These are phyloP conservation scores for Spinibarbus caldwelli DNA, from an alignment of 2,797 vertebrate species.

Conservation along the genomic window DNA sequence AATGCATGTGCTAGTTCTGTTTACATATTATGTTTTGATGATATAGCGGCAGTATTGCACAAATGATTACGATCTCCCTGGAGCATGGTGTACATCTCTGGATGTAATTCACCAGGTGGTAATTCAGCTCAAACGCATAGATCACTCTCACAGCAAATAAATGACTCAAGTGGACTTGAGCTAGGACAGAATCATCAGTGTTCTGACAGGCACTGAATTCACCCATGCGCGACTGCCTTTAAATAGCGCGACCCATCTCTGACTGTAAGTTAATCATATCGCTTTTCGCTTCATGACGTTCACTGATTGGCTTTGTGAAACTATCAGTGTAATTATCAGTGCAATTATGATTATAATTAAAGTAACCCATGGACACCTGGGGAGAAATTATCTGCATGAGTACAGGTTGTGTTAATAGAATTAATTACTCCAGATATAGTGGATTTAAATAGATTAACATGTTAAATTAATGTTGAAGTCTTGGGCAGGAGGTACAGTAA, in stretches of 20 bases:
- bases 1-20: slow-evolving; percentile 17
- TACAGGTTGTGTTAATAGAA: slow-evolving; percentile 59
- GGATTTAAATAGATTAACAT: slow-evolving; percentile 60
- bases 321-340: slow-evolving; percentile 61
- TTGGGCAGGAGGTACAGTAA: slow-evolving; percentile 26
- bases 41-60: slow-evolving; percentile 16
- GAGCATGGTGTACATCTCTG: slow-evolving; percentile 5
- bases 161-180: slow-evolving; percentile 42
- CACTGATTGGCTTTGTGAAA: slow-evolving; percentile 55
- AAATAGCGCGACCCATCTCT: slow-evolving; percentile 32
- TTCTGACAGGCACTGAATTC: slow-evolving; percentile 41
- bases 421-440: slow-evolving; percentile 63
- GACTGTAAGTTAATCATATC: slow-evolving; percentile 63
- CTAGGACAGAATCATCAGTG: slow-evolving; percentile 46
- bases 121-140: slow-evolving; percentile 41
- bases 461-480: slow-evolving; percentile 56
- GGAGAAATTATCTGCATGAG: slow-evolving; percentile 58
- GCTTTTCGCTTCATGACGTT: slow-evolving; percentile 57
- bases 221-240: slow-evolving; percentile 28
- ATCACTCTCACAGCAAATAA: slow-evolving; percentile 40
- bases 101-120: slow-evolving; percentile 41
- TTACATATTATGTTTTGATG: slow-evolving; percentile 37
- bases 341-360: slow-evolving; percentile 60
- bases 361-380: slow-evolving; percentile 57
- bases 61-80: slow-evolving; percentile 39